Conservation (phyloP, 2,797 vertebrate species). For the Mus minutoides region DNA sequence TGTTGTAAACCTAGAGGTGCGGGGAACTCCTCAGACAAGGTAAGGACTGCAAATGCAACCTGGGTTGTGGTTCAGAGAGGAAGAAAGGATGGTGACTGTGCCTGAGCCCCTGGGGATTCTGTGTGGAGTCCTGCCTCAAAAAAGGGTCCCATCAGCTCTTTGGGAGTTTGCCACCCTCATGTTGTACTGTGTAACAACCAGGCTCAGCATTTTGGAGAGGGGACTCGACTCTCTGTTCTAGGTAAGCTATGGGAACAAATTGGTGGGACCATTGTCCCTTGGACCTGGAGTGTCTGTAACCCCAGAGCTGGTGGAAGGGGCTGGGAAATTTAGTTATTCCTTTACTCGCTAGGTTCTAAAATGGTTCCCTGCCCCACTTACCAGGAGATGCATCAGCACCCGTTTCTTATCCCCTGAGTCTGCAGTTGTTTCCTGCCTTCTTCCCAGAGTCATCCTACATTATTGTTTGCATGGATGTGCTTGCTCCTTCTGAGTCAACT, state of each 20-base stretch:
- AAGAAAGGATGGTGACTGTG: not conserved
- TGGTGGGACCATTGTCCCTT: not conserved
- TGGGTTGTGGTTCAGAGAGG: not conserved
- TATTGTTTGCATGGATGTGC: rapidly evolving
- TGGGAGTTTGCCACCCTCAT: not conserved
- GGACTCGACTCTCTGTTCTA: conserved; percentile 62
- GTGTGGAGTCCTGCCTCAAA: not conserved
- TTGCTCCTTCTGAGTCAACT: not conserved
- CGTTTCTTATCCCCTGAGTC: not conserved
- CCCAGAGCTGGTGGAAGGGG: not conserved
- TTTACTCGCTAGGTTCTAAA: not conserved
- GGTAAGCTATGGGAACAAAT: conserved; percentile 32
- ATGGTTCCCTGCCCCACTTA: too few species aligned
- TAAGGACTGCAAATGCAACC: not conserved
- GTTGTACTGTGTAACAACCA: conserved; percentile 17
- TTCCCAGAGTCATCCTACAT: not conserved
- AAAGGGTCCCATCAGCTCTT: rapidly evolving
- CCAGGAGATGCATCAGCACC: too few species aligned
- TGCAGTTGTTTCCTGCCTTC: not conserved
- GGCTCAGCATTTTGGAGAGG: conserved; percentile 59
- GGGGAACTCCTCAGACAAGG: not conserved
- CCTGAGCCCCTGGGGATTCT: not conserved
- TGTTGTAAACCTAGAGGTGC: rapidly evolving
- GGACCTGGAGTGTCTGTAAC: not conserved
- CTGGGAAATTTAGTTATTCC: not conserved